A percentile compares a stretch with the other conserved stretches of the same genome.
phyloP scores from a whole-genome alignment of 2,888 invertebrate species.

The Drosophila suboccidentalis region DNA sequence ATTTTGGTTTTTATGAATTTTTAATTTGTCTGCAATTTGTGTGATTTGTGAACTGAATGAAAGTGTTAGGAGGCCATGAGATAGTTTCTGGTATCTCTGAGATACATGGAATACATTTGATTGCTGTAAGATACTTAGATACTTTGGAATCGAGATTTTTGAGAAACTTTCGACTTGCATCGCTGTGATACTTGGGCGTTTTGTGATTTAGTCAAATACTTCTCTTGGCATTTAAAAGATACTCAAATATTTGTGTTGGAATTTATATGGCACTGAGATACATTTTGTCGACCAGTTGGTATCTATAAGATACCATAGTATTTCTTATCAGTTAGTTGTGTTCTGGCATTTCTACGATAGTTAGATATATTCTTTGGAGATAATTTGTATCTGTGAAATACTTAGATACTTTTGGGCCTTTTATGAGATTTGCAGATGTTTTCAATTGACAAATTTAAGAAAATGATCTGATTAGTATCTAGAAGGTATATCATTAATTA shows the following conservation, averaged over 20 bases:
- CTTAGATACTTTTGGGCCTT: not conserved
- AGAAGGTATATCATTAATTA: too few relatives aligned
- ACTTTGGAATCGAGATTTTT: not conserved
- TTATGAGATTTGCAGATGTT: too few relatives aligned
- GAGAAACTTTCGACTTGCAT: not conserved
- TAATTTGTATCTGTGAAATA: not conserved
- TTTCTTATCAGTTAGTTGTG: not conserved
- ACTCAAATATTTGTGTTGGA: constrained; percentile 8
- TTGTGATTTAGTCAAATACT: not conserved
- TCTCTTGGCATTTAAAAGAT: constrained; percentile 3
- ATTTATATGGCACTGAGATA: not conserved
- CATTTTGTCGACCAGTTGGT: not conserved
- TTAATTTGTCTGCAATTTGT: constrained; percentile 70
- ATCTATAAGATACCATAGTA: constrained; percentile 3
- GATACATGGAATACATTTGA: constrained; percentile 16
- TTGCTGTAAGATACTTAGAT: constrained; percentile 7
- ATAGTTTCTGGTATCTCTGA: constrained; percentile 14
- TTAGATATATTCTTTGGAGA: not conserved
- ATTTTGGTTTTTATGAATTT: constrained; percentile 74
- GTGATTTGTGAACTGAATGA: constrained; percentile 56
- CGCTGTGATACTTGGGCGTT: not conserved
- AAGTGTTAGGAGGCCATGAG: constrained; percentile 15
- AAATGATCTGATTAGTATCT: too few relatives aligned
- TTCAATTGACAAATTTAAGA: too few relatives aligned
- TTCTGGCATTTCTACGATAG: not conserved